These are phyloP conservation scores for Indri indri DNA, from an alignment of 2,113 vertebrate genomes.

Conservation along the genomic window DNA sequence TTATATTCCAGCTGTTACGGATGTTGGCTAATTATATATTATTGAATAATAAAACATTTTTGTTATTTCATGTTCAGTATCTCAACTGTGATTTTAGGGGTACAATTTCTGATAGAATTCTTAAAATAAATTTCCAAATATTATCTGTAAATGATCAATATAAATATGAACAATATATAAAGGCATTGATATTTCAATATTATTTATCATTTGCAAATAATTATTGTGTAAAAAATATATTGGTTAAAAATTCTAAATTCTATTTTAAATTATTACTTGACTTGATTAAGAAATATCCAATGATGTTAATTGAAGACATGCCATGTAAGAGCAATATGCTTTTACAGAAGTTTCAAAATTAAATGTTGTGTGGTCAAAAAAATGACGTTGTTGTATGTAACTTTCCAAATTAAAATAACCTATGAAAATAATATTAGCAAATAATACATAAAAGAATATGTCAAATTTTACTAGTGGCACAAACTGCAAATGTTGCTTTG, in stretches of 20 bases:
- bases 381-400: background rate
- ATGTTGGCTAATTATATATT: background rate
- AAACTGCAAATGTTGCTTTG: background rate
- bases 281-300: background rate
- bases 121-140: background rate
- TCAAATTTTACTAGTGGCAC: background rate
- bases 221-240: background rate
- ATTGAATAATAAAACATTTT: background rate
- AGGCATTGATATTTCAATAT: background rate
- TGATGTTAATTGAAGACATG: background rate
- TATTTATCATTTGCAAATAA: background rate
- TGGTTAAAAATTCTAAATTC: background rate
- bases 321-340: background rate
- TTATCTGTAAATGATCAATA: background rate
- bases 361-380: background rate
- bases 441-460: background rate
- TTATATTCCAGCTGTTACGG: background rate
- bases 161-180: background rate
- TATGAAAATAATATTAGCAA: background rate
- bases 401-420: background rate
- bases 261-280: background rate
- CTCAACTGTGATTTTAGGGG: background rate
- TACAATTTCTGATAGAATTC: background rate
- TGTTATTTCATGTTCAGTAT: background rate
- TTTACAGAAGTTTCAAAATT: background rate